Conservation (phyloP, 1,140 invertebrate species). For the Drosophila mojavensis region DNA sequence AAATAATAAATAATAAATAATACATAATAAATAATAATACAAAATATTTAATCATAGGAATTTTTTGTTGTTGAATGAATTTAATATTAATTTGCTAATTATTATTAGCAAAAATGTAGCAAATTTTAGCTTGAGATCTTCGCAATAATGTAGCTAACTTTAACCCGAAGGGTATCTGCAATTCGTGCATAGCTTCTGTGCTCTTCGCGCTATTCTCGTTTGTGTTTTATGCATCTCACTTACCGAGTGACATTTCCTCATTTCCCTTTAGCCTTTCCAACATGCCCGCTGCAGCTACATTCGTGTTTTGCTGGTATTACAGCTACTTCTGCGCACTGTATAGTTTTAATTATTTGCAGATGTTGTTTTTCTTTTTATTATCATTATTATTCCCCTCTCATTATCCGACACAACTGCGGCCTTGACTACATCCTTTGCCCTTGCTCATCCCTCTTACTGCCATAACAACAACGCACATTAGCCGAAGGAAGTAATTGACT, state of each 20-base stretch:
- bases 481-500: slow-evolving; percentile 71
- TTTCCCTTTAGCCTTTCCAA: not conserved
- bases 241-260: slow-evolving; percentile 21
- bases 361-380: slow-evolving; percentile 21
- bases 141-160: no score
- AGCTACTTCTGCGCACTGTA: slow-evolving; percentile 41
- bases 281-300: no score
- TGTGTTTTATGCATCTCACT: slow-evolving; percentile 21
- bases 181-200: not conserved
- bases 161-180: slow-evolving; percentile 14
- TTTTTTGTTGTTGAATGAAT: no score
- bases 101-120: no score
- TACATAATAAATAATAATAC: no score
- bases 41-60: no score
- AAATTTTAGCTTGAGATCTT: no score
- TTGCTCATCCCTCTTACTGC: not conserved
- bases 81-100: no score
- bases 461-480: slow-evolving; percentile 34
- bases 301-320: not conserved
- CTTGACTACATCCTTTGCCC: not conserved
- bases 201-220: slow-evolving; percentile 2
- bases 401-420: slow-evolving; percentile 24
- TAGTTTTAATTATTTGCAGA: slow-evolving; percentile 71
- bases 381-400: slow-evolving; percentile 45
- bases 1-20: no score